A percentile compares a stretch with the other conserved stretches of the same genome.
Conservation (phyloP, 2,888 invertebrate genomes). For the Endotricha flammealis region DNA sequence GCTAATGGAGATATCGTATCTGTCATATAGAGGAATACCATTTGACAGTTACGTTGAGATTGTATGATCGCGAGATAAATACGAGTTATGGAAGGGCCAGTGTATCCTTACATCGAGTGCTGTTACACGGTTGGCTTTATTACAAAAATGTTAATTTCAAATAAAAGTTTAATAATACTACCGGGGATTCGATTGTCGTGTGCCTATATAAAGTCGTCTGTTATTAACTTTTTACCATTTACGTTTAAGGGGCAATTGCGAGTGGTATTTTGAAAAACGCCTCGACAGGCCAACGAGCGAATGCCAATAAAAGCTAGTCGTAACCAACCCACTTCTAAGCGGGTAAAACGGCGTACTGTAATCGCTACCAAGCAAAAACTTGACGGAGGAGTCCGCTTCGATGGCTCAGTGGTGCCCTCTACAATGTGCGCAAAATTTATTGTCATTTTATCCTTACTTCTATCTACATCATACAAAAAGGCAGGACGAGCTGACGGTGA, state of each 20-base stretch:
- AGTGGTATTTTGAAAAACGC: conserved; percentile 39
- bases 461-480: too few species aligned
- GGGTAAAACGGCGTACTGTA: conserved; percentile 45
- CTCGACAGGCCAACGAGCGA: conserved; percentile 30
- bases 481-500: too few species aligned
- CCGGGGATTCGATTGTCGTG: conserved; percentile 8
- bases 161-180: conserved; percentile 11
- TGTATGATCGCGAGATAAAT: conserved; percentile 53
- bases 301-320: conserved; percentile 50
- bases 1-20: conserved; percentile 70
- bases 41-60: conserved; percentile 71
- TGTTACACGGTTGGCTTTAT: too few species aligned
- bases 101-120: conserved; percentile 31
- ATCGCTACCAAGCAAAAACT: conserved; percentile 58
- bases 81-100: conserved; percentile 35
- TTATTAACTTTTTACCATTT: conserved; percentile 36
- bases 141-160: too few species aligned
- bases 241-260: conserved; percentile 31
- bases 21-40: conserved; percentile 61
- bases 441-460: conserved; percentile 11
- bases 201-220: conserved; percentile 30
- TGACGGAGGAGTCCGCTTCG: conserved; percentile 40
- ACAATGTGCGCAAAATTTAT: conserved; percentile 30
- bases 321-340: conserved; percentile 47
- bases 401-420: conserved; percentile 28